These are phyloP conservation scores for Onthophagus taurus DNA, from an alignment of 1,140 invertebrate species.

Conservation along the genomic window DNA sequence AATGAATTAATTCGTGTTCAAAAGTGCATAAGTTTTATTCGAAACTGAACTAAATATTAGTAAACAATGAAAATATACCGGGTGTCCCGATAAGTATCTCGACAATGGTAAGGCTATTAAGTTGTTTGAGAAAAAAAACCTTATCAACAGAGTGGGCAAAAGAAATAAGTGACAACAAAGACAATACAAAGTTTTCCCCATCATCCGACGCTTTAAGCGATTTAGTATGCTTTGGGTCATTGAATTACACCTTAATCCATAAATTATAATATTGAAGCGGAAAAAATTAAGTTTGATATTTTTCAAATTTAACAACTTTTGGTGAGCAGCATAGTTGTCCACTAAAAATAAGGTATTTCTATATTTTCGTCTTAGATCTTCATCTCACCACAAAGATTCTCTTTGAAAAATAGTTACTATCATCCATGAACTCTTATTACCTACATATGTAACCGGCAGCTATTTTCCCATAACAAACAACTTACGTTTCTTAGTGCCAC, in stretches of 20 bases:
- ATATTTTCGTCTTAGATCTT: neutral
- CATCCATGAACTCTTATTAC: no score
- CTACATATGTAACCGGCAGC: conserved; percentile 10
- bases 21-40: no score
- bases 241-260: conserved; percentile 40
- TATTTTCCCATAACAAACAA: conserved; percentile 24
- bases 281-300: conserved; percentile 36
- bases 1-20: no score
- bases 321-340: conserved; percentile 34
- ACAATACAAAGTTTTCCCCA: no score
- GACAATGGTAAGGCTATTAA: no score
- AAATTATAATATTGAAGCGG: conserved; percentile 39
- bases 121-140: no score
- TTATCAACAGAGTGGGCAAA: no score
- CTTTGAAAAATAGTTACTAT: conserved; percentile 16
- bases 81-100: no score
- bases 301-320: conserved; percentile 28
- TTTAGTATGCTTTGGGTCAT: neutral
- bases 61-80: no score
- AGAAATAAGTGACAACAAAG: no score
- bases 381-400: conserved; percentile 12
- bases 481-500: no score
- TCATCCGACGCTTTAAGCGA: neutral
- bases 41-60: no score
- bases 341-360: conserved; percentile 33